A percentile compares a stretch with the other conserved stretches of the same genome.
These are phyloP conservation scores for Diorhabda sublineata DNA, from an alignment of 1,140 invertebrate species.

Conservation along the genomic window DNA sequence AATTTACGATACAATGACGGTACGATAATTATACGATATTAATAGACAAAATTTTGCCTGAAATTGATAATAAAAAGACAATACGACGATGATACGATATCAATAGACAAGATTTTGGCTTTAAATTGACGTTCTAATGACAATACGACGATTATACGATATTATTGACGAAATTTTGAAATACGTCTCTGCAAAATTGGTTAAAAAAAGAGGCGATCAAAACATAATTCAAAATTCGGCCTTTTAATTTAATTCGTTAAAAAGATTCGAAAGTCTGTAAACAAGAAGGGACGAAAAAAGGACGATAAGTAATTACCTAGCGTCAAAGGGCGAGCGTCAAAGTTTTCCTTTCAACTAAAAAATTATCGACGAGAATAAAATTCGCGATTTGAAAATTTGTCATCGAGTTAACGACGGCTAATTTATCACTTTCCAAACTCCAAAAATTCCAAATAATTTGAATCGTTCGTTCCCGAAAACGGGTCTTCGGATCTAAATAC, in stretches of 20 bases:
- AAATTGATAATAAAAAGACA: too few species aligned
- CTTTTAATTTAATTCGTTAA: conserved; percentile 1
- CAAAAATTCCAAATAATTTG: not conserved
- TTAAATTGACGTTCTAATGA: too few species aligned
- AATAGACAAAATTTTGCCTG: too few species aligned
- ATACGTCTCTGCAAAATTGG: too few species aligned
- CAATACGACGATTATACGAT: too few species aligned
- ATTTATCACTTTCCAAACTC: not conserved
- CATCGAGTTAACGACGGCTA: not conserved
- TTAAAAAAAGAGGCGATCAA: not conserved
- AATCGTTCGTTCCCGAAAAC: too few species aligned
- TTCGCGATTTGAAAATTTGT: not conserved
- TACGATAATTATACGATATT: too few species aligned
- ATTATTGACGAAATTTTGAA: too few species aligned
- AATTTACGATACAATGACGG: too few species aligned
- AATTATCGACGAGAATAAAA: conserved; percentile 1
- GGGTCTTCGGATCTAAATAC: too few species aligned
- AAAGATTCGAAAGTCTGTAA: not conserved
- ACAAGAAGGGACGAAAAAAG: not conserved
- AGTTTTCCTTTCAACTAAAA: not conserved
- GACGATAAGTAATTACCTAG: not conserved
- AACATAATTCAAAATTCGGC: not conserved
- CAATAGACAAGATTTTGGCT: too few species aligned
- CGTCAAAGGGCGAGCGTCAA: not conserved
- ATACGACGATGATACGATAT: too few species aligned